phyloP scores from a whole-genome alignment of 2,113 vertebrate genomes.

The Hystrix cristata region DNA sequence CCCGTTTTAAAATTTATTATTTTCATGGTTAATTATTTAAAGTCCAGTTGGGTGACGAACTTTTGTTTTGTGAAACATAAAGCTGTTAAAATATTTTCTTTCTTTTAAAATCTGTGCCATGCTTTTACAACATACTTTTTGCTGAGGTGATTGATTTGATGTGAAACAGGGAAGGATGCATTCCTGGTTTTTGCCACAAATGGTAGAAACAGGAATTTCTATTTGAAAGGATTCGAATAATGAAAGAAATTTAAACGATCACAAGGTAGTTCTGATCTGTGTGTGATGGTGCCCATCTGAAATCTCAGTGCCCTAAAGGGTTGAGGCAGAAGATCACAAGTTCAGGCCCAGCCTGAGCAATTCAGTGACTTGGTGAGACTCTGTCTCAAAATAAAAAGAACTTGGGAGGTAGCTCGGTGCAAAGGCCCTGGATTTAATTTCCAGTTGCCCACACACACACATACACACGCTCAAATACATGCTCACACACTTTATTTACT shows the following conservation, averaged over 20 bases:
- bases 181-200: background rate
- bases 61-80: background rate
- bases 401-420: background rate
- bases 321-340: background rate
- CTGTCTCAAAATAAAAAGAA: background rate
- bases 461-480: too few species aligned
- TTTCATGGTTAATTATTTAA: background rate
- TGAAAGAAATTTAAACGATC: background rate
- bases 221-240: slow-evolving; percentile 2
- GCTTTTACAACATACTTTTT: background rate
- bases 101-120: background rate
- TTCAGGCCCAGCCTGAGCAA: background rate
- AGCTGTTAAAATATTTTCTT: background rate
- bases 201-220: background rate
- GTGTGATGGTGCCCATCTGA: background rate
- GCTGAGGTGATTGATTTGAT: background rate
- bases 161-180: background rate
- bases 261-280: background rate
- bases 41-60: background rate
- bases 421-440: background rate
- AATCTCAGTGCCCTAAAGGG: background rate
- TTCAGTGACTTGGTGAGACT: background rate
- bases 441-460: background rate
- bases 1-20: background rate
- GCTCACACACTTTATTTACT: background rate